Percentiles rank a stretch among this genome's conserved stretches.
Evolutionary conservation across 2,113 vertebrate genomes (phyloP).

Genomic region (Polyodon spathula): DNA sequence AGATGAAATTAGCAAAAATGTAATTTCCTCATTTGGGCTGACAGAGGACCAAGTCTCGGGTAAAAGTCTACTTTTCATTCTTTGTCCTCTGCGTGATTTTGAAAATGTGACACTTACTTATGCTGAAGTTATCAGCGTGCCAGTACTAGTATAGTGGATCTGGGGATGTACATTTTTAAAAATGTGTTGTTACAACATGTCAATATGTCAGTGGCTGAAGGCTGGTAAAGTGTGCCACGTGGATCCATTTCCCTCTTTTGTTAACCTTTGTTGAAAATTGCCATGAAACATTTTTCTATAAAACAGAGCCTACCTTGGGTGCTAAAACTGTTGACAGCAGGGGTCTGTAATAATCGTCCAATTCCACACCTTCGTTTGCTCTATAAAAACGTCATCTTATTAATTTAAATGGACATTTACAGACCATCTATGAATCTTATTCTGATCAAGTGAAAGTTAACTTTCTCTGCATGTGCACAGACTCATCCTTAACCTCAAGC

Average conservation of each 20-base stretch:
- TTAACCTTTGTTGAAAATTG: not conserved
- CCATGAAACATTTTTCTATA: not conserved
- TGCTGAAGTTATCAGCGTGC: too few species aligned
- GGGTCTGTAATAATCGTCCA: not conserved
- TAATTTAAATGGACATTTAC: too few species aligned
- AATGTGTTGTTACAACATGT: not conserved
- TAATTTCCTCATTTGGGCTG: constrained; percentile 92
- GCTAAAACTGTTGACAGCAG: not conserved
- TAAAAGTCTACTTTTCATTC: constrained; percentile 38
- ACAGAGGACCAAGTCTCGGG: constrained; percentile 86
- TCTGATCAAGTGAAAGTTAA: too few species aligned
- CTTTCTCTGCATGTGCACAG: not conserved
- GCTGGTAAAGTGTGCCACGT: not conserved
- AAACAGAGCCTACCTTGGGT: not conserved
- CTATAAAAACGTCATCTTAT: not conserved
- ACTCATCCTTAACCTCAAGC: not conserved
- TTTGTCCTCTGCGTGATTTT: not conserved
- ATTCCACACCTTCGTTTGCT: not conserved
- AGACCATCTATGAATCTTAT: too few species aligned
- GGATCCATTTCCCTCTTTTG: not conserved
- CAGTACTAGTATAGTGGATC: not conserved
- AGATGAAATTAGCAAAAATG: constrained; percentile 95
- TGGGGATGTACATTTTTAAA: not conserved
- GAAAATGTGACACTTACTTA: not conserved
- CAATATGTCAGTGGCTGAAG: too few species aligned